Conservation (phyloP, 2,113 vertebrate genomes). For the Erpornis zantholeuca region DNA sequence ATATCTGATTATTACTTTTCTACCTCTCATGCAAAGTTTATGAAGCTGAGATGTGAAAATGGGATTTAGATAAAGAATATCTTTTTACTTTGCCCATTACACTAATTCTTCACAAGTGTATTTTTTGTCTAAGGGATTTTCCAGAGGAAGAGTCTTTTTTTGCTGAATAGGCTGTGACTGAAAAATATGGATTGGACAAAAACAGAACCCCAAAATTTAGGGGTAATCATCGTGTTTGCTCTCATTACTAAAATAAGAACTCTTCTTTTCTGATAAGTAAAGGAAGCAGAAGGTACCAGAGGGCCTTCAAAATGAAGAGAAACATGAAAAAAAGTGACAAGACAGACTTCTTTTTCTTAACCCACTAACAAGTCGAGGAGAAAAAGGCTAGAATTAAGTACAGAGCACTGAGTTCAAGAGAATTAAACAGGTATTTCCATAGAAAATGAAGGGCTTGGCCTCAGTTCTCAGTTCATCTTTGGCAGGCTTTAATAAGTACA, state of each 20-base stretch:
- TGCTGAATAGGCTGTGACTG: neutral
- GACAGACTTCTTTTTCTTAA: neutral
- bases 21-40: neutral
- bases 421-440: neutral
- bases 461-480: neutral
- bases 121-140: neutral
- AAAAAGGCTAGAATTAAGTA: neutral
- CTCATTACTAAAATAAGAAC: neutral
- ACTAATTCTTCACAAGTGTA: neutral
- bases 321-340: neutral
- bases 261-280: neutral
- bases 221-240: neutral
- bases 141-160: neutral
- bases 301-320: neutral
- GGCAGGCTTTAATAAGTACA: neutral
- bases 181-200: neutral
- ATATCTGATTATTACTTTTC: neutral
- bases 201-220: neutral
- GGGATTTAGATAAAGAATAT: neutral
- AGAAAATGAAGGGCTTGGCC: neutral
- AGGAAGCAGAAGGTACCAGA: neutral
- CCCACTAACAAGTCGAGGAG: neutral
- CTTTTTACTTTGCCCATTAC: neutral
- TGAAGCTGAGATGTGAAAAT: neutral
- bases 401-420: neutral